Conservation (phyloP, 1,140 invertebrate genomes). For the Mycetomoellerius zeteki region DNA sequence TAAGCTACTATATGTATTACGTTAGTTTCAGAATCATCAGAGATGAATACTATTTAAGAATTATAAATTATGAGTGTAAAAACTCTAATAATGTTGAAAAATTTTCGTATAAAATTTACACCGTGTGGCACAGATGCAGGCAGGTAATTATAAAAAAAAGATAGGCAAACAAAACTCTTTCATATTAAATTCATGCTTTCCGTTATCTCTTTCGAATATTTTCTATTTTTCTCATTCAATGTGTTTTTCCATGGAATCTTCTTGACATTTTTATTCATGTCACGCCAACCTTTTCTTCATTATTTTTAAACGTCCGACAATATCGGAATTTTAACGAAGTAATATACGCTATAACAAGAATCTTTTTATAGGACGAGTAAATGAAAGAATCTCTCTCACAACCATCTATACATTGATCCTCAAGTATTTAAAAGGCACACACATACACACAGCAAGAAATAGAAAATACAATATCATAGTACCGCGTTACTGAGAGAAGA, state of each 20-base stretch:
- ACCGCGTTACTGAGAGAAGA: neutral
- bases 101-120: neutral
- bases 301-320: constrained; percentile 38
- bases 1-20: neutral
- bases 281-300: neutral
- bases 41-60: neutral
- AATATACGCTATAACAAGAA: neutral
- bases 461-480: neutral
- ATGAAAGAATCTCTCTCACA: constrained; percentile 27
- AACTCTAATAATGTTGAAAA: neutral
- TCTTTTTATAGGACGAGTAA: constrained; percentile 52
- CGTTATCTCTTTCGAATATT: neutral
- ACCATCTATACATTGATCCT: constrained; percentile 13
- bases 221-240: neutral
- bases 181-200: constrained; percentile 9
- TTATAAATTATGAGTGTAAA: neutral
- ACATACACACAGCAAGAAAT: neutral
- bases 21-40: neutral
- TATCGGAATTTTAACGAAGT: constrained; percentile 57
- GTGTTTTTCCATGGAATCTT: neutral
- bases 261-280: constrained; percentile 20
- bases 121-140: neutral
- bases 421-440: constrained; percentile 18
- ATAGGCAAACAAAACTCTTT: neutral
- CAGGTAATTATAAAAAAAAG: neutral